phyloP scores from a whole-genome alignment of 1,140 invertebrate species.

The Ladona fulva region DNA sequence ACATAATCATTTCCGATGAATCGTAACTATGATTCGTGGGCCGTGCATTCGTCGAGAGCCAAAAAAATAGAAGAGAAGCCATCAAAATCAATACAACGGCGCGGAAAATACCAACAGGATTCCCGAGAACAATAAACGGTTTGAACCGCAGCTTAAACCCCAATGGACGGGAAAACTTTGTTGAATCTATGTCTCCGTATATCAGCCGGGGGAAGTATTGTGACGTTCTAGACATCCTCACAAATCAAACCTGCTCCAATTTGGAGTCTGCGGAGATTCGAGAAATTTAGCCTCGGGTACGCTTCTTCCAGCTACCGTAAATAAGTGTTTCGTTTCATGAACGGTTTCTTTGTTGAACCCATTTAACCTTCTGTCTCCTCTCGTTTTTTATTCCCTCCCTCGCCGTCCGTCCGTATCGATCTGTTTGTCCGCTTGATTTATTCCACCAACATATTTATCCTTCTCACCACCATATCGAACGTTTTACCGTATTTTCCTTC shows the following conservation, averaged over 20 bases:
- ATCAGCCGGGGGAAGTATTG: background rate
- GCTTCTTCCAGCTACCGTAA: background rate
- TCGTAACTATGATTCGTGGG: background rate
- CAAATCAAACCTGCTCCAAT: background rate
- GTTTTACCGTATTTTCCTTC: too few species aligned
- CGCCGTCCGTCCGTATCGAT: too few species aligned
- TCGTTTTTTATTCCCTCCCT: background rate
- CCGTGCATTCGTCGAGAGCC: background rate
- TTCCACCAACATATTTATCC: too few species aligned
- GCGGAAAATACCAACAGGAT: background rate
- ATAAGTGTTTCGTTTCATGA: background rate
- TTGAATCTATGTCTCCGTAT: background rate
- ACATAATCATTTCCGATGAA: background rate
- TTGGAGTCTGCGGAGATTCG: too few species aligned
- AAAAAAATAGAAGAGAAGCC: background rate
- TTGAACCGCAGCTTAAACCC: background rate
- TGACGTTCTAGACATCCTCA: background rate
- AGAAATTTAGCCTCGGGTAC: background rate
- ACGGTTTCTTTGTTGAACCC: background rate
- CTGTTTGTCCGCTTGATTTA: too few species aligned
- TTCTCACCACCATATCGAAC: too few species aligned
- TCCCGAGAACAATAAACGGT: background rate
- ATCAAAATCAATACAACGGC: background rate
- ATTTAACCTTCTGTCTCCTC: conserved; percentile 5
- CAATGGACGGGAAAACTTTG: background rate